A percentile compares a stretch with the other conserved stretches of the same genome.
Conservation (phyloP, 2,888 invertebrate genomes). For the Parthenolecanium corni region DNA sequence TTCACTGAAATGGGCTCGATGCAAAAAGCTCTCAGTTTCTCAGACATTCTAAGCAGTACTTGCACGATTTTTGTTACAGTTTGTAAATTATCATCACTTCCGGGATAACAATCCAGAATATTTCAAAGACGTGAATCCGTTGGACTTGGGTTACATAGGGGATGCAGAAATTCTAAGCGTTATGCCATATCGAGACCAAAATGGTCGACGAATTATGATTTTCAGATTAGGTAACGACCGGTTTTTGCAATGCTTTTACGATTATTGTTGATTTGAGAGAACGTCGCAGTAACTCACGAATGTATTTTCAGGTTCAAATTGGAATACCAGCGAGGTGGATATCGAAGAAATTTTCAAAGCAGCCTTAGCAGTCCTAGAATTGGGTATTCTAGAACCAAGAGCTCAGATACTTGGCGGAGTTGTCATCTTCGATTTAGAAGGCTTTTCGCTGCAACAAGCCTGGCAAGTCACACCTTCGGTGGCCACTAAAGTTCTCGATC, state of each 20-base stretch:
- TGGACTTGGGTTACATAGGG: constrained; percentile 52
- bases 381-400: constrained; percentile 60
- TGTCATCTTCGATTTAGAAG: constrained; percentile 61
- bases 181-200: constrained; percentile 63
- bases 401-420: constrained; percentile 67
- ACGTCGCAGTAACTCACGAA: neutral
- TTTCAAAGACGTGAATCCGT: constrained; percentile 54
- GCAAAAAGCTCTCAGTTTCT: too few species aligned
- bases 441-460: constrained; percentile 39
- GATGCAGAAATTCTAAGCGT: constrained; percentile 58
- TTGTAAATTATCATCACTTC: constrained; percentile 63
- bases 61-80: constrained; percentile 44
- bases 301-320: constrained; percentile 46
- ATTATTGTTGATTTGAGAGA: neutral
- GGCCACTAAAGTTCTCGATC: constrained; percentile 54
- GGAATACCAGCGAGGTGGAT: constrained; percentile 56
- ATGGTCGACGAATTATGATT: constrained; percentile 57
- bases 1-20: too few species aligned
- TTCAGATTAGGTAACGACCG: constrained; percentile 52
- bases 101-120: constrained; percentile 58
- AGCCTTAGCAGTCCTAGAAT: constrained; percentile 46
- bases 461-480: constrained; percentile 61
- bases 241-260: constrained; percentile 21
- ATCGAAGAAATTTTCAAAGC: constrained; percentile 57
- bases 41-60: too few species aligned